A percentile compares a stretch with the other conserved stretches of the same genome.
These are phyloP conservation scores for Echinops telfairi DNA, from an alignment of 2,113 vertebrate species.

Conservation along the genomic window DNA sequence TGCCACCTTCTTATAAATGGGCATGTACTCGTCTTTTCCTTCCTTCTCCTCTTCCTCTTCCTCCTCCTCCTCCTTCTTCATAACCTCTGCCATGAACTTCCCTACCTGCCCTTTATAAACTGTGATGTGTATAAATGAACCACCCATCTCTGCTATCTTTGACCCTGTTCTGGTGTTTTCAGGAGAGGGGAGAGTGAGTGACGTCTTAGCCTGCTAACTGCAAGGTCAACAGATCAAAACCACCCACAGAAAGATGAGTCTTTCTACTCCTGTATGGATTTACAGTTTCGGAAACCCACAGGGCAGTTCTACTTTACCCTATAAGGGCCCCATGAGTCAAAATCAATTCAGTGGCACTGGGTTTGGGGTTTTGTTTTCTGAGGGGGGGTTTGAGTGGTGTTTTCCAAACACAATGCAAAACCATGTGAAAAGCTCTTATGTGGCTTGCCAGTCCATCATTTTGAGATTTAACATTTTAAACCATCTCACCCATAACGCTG, in stretches of 20 bases:
- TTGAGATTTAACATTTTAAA: constrained; percentile 13
- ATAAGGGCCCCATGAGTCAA: too few relatives aligned
- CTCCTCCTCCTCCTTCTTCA: background rate
- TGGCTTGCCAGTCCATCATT: background rate
- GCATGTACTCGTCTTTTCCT: background rate
- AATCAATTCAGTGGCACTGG: too few relatives aligned
- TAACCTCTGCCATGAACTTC: background rate
- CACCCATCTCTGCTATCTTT: background rate
- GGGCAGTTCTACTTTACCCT: too few relatives aligned
- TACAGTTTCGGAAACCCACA: too few relatives aligned
- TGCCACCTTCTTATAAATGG: background rate
- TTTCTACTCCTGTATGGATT: too few relatives aligned
- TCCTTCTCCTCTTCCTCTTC: background rate
- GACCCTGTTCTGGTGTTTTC: background rate
- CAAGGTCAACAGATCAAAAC: too few relatives aligned
- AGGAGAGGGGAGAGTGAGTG: too few relatives aligned
- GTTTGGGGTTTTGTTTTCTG: too few relatives aligned
- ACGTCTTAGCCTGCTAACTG: too few relatives aligned
- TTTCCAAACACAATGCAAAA: background rate
- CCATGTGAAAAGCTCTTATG: background rate
- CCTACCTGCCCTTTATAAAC: background rate
- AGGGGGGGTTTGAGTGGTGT: too few relatives aligned
- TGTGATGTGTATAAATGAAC: background rate
- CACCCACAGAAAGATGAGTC: too few relatives aligned
- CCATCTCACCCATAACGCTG: background rate